Evolutionary conservation across 2,888 invertebrate genomes (phyloP).

Genomic region (Siphonodentalium dalli): DNA sequence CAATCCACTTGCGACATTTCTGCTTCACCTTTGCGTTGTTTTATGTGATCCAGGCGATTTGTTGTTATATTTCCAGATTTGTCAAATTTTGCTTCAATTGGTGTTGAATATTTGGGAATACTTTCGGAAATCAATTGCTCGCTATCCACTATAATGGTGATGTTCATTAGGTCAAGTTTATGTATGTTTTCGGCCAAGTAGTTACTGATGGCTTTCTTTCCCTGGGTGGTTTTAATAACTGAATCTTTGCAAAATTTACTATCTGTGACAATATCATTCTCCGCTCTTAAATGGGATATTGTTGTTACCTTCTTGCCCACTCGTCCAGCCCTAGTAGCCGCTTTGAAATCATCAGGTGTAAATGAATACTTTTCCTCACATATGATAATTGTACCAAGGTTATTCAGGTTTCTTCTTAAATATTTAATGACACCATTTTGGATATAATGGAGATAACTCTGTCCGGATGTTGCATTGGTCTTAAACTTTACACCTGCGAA

Average conservation of each 20-base stretch:
- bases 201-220: constrained; percentile 18
- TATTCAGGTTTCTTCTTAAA: background rate
- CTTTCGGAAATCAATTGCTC: too few relatives aligned
- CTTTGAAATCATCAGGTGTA: constrained; percentile 21
- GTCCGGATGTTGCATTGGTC: constrained; percentile 14
- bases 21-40: too few relatives aligned
- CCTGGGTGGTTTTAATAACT: constrained; percentile 1
- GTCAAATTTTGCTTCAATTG: too few relatives aligned
- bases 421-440: constrained; percentile 1
- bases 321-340: constrained; percentile 7
- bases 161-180: too few relatives aligned
- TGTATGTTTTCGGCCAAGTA: constrained; percentile 22
- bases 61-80: too few relatives aligned
- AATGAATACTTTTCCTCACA: constrained; percentile 21
- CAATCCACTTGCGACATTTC: too few relatives aligned
- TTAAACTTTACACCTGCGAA: constrained; percentile 25
- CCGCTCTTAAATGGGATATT: constrained; percentile 16
- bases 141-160: too few relatives aligned
- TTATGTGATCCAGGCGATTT: too few relatives aligned
- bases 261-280: constrained; percentile 1
- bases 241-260: constrained; percentile 13
- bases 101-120: too few relatives aligned
- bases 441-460: constrained; percentile 9
- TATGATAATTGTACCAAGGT: constrained; percentile 4
- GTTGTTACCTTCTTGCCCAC: background rate